Base-by-base conservation (phyloP, 2,888 invertebrate species). In the Oscheius onirici region DNA sequence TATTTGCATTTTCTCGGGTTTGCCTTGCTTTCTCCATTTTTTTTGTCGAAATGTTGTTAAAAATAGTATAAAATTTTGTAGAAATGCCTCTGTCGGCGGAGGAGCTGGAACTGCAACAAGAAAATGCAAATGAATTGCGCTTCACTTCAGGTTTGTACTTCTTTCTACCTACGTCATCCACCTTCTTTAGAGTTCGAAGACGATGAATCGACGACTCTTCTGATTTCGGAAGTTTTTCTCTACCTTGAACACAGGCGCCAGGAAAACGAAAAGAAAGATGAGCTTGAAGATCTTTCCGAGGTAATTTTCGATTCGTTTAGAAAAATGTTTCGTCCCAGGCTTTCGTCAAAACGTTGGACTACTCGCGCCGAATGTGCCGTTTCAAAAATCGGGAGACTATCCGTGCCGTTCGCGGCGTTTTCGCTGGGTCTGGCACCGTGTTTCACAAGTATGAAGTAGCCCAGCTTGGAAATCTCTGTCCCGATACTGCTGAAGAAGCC, bases 301-400 rank as follows among this genome's bases (percentile, higher is more conserved):
- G 97, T 81, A 34, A 6, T 40, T 26, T n/a, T 17, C 6, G 3
- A 22, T 40, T 43, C 10, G 11, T 17, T 34, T 40, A 34, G 8
- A 41, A 28, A 15, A 11, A 51, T 55, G 22, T 44, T 5, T 60
- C 68, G 20, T n/a, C n/a, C n/a, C 26, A 79, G 81, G 79, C 97
- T 10, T 99, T 99, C 88, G 93, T 95, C 92, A 99, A 99, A 89
- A 99, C 97, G 0, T 91, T 95, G 28, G 95, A 94, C 54, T 97
- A 99, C 88, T 95, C 96, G 6, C 93, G 95, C 86, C 92, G 96
- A 87, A 97, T 97, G 88, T 92, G 95, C 73, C 95, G 96, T 88
- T 97, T 97, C 89, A 97, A 96, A 89, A 99, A 97, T 87, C 94
- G 97, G 87, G 97, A 99, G 90, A 97, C 96, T 5, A 99, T 99